Evolutionary conservation across 2,797 vertebrate species (phyloP), one percentile per base, ranked within the genome.

Genomic region (Synaphobranchus kaupii): DNA sequence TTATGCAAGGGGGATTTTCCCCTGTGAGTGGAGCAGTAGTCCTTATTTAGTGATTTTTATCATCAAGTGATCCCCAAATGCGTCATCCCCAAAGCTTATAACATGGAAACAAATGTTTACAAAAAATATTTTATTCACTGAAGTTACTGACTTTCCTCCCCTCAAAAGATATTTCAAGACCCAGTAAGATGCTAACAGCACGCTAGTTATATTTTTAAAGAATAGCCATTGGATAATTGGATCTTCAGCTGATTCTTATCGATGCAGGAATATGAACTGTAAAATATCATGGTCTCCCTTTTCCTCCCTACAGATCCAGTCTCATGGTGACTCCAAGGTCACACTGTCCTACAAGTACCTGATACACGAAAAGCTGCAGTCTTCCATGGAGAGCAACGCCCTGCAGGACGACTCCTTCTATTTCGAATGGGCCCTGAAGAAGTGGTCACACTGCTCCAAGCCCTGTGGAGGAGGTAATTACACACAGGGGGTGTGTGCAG

Each of bases 341-440:
- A 97, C 97, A 84, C 91, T 99, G 94, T 98, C 97, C 0, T 98
- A 98, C 92, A 99, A 99, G 91, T 99, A 98, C 94, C 97, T 99
- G 96, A 98, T 98, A 94, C 97, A 98, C 44, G 96, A 97, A 93
- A 96, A 98, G 93, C 95, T 96, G 0, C 96, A 98, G 93, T 95
- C 95, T 1, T 93, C 92, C 85, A 97, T 98, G 39, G 97, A 98
- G 8, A 96, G 96, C 94, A 99, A 99, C 95, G 98, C 98, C 91
- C 96, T 99, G 89, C 94, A 98, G 10, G 98, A 99, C 91, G 97
- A 97, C 22, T 95, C 96, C 0, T 95, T 97, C 0, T 95, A 96
- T 13, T 97, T 98, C 1, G 98, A 99, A 91, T 99, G 99, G 99
- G 97, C 97, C 66, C 93, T 98, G 88, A 99, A 99, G 95, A 98